These are phyloP conservation scores for Phyllotis vaccarum DNA, from an alignment of 2,797 vertebrate species.

Conservation along the genomic window DNA sequence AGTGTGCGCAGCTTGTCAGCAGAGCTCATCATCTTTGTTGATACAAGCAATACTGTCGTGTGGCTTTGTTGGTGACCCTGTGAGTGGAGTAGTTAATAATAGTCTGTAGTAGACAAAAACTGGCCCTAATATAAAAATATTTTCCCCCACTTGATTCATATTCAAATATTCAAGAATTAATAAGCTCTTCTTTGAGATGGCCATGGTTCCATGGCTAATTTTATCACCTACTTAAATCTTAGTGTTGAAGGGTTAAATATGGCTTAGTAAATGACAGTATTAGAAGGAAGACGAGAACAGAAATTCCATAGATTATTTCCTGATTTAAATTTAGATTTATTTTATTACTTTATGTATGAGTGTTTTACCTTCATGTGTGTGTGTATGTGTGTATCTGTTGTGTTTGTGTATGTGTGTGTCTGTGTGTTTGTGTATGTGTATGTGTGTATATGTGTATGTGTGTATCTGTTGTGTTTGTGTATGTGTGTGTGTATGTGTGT, in stretches of 20 bases:
- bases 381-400: neutral
- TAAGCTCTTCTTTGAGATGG: neutral
- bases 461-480: neutral
- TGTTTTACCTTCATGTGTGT: neutral
- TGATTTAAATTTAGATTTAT: neutral
- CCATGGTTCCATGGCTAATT: conserved; percentile 15
- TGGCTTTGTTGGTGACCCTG: neutral
- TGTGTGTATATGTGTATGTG: neutral
- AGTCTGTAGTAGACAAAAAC: conserved; percentile 41
- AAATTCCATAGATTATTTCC: neutral
- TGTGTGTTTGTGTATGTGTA: neutral
- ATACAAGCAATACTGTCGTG: neutral
- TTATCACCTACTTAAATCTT: conserved; percentile 32
- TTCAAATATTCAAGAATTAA: neutral
- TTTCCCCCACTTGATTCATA: conserved; percentile 19
- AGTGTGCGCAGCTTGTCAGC: neutral
- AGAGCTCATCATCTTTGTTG: neutral
- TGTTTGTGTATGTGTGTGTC: neutral
- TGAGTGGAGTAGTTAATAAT: neutral
- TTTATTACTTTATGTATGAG: neutral
- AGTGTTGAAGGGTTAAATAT: neutral
- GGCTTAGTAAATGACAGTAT: neutral
- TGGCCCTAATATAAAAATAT: neutral
- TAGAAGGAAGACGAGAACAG: neutral
- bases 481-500: too few relatives aligned